Conservation (phyloP, 2,888 invertebrate genomes). For the Melinaea menophilus region DNA sequence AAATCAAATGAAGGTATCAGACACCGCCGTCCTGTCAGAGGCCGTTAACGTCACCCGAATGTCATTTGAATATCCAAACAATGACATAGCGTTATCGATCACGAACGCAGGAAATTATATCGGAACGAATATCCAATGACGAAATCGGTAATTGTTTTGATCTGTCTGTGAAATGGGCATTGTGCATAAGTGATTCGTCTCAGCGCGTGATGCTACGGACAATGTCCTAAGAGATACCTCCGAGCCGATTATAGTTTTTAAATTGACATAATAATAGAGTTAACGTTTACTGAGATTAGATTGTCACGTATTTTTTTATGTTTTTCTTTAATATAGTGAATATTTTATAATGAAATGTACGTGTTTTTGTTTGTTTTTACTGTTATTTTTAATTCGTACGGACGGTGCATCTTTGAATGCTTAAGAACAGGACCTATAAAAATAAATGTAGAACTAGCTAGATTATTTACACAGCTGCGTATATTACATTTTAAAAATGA, state of each 20-base stretch:
- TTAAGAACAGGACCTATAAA: no score
- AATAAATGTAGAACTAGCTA: no score
- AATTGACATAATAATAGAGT: not conserved
- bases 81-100: constrained; percentile 45
- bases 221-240: constrained; percentile 14
- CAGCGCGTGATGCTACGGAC: constrained; percentile 49
- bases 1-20: not conserved
- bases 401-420: no score
- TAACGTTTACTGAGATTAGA: not conserved
- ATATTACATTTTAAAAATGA: no score
- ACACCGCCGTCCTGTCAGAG: no score
- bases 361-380: no score
- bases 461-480: no score
- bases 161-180: constrained; percentile 63
- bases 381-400: no score
- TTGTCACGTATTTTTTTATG: not conserved
- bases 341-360: no score
- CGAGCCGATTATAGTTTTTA: constrained; percentile 1
- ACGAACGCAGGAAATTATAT: constrained; percentile 62
- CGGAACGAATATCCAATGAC: constrained; percentile 69
- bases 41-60: not conserved
- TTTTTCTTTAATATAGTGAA: not conserved
- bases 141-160: constrained; percentile 66
- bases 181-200: constrained; percentile 66
- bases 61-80: constrained; percentile 34